These are phyloP conservation scores for Thelaira solivaga DNA, from an alignment of 2,888 invertebrate species.

Conservation along the genomic window DNA sequence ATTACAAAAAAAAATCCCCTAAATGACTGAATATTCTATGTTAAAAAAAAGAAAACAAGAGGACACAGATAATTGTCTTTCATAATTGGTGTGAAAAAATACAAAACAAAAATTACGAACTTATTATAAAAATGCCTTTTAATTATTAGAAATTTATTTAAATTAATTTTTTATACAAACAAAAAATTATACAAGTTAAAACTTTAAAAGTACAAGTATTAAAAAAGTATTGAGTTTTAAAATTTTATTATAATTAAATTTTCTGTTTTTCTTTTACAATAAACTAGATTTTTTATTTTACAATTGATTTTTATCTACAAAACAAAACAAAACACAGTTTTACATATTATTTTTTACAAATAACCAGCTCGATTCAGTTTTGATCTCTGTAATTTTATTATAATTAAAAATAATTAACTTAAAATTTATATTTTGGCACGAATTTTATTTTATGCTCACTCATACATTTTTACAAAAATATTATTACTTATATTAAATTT, in stretches of 20 bases:
- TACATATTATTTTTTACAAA: neutral
- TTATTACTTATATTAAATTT: neutral
- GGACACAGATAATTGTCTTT: too few relatives aligned
- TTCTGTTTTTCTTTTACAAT: neutral
- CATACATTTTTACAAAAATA: constrained; percentile 4
- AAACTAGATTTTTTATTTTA: neutral
- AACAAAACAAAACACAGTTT: neutral
- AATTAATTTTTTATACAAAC: constrained; percentile 53
- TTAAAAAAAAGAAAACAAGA: neutral
- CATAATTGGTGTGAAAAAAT: too few relatives aligned
- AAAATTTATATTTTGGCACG: constrained; percentile 8
- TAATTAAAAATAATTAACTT: constrained; percentile 27
- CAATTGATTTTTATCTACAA: too few relatives aligned
- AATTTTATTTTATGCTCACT: constrained; percentile 24
- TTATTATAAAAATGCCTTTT: constrained; percentile 61
- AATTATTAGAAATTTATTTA: constrained; percentile 57
- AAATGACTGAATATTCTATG: too few relatives aligned
- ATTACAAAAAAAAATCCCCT: too few relatives aligned
- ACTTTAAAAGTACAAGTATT: constrained; percentile 59
- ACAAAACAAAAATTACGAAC: constrained; percentile 35
- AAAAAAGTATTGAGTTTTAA: constrained; percentile 53
- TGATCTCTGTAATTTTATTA: constrained; percentile 31
- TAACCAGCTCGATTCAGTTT: constrained; percentile 56
- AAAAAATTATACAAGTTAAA: constrained; percentile 32
- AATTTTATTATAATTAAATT: neutral